Evolutionary conservation across 2,888 invertebrate species (phyloP).

Genomic region (Aleiodes testaceus): DNA sequence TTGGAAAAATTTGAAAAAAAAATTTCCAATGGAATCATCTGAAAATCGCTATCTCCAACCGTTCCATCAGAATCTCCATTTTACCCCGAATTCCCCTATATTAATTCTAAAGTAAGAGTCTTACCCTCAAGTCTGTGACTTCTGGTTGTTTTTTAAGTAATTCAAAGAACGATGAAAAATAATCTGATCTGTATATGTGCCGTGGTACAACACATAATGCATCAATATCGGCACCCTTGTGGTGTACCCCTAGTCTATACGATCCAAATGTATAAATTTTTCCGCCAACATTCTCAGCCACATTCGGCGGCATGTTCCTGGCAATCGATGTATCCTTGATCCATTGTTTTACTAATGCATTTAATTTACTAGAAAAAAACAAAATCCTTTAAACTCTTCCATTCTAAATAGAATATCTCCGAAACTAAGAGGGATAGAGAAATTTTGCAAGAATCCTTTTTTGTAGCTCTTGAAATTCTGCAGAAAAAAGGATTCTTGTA

Average conservation of each 20-base stretch:
- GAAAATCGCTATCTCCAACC: too few relatives aligned
- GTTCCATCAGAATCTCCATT: too few relatives aligned
- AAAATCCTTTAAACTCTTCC: too few relatives aligned
- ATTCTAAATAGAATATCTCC: too few relatives aligned
- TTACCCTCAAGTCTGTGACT: constrained; percentile 86
- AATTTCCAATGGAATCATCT: too few relatives aligned
- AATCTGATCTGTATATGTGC: constrained; percentile 94
- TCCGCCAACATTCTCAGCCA: constrained; percentile 94
- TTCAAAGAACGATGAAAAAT: constrained; percentile 96
- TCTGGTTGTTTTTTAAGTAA: constrained; percentile 89
- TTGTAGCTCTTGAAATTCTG: too few relatives aligned
- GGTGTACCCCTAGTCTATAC: constrained; percentile 95
- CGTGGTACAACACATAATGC: constrained; percentile 98
- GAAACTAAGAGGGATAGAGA: too few relatives aligned
- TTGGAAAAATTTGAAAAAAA: too few relatives aligned
- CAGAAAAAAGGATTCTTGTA: too few relatives aligned
- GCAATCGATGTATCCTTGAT: constrained; percentile 90
- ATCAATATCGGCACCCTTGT: constrained; percentile 98
- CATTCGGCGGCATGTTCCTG: constrained; percentile 93
- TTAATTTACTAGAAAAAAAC: constrained; percentile 83
- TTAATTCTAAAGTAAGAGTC: constrained; percentile 24
- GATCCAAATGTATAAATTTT: constrained; percentile 99
- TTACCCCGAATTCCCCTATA: too few relatives aligned
- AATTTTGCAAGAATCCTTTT: too few relatives aligned
- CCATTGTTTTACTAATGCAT: constrained; percentile 94